Percentiles rank a stretch among this genome's conserved stretches.
phyloP scores from a whole-genome alignment of 2,113 vertebrate species.

The Tenebrosternarchus preto region DNA sequence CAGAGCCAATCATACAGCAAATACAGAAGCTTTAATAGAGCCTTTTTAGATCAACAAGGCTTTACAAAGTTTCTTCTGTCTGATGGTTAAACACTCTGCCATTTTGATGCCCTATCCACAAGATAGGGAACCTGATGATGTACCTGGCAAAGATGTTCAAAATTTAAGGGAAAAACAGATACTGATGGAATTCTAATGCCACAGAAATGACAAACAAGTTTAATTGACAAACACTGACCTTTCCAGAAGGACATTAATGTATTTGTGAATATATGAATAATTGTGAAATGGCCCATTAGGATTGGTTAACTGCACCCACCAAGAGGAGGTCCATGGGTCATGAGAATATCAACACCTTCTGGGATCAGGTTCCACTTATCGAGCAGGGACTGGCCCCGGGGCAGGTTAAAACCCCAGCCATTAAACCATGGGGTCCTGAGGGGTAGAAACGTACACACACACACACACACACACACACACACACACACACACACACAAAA shows the following conservation, averaged over 20 bases:
- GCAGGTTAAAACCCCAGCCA: constrained; percentile 98
- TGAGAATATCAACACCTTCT: constrained; percentile 96
- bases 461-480: constrained; percentile 38
- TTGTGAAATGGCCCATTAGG: constrained; percentile 53
- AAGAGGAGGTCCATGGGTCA: constrained; percentile 97
- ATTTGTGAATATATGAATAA: constrained; percentile 39
- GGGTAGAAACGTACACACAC: constrained; percentile 50
- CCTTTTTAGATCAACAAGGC: too few species aligned
- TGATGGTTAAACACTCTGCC: too few species aligned
- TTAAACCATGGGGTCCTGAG: constrained; percentile 98
- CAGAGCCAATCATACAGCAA: too few species aligned
- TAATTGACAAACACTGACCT: neutral
- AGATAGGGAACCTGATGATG: too few species aligned
- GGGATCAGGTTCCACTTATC: constrained; percentile 99
- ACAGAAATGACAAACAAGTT: neutral
- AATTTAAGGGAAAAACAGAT: too few species aligned
- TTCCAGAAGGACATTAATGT: constrained; percentile 12
- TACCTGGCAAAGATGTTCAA: too few species aligned
- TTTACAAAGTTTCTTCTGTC: too few species aligned
- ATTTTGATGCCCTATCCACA: too few species aligned
- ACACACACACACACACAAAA: constrained; percentile 10
- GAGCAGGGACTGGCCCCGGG: constrained; percentile 96
- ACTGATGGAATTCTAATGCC: too few species aligned
- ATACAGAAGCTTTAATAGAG: too few species aligned
- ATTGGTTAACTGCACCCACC: constrained; percentile 83